A percentile compares a stretch with the other conserved stretches of the same genome.
Conservation (phyloP, 1,140 invertebrate genomes). For the Caenorhabditis inopinata region DNA sequence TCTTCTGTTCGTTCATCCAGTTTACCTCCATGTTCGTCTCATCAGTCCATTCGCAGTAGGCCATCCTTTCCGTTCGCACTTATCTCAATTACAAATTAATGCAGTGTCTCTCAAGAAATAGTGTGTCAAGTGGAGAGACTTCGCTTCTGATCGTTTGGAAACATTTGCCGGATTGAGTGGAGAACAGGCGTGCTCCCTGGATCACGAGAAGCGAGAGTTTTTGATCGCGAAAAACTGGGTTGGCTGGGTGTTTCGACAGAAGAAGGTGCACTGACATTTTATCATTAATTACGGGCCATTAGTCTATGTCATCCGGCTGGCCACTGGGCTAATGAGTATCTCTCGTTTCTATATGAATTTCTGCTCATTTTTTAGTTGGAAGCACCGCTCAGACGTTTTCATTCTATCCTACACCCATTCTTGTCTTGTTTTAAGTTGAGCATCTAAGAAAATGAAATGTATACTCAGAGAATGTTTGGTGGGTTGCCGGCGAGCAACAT, state of each 20-base stretch:
- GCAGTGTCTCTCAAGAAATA: neutral
- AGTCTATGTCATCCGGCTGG: constrained; percentile 7
- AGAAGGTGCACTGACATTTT: neutral
- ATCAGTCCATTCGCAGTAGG: neutral
- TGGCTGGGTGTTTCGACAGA: neutral
- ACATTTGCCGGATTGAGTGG: neutral
- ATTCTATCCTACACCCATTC: too few species aligned
- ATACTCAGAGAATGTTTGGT: too few species aligned
- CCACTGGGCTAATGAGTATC: neutral
- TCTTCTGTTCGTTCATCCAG: neutral
- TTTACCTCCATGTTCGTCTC: neutral
- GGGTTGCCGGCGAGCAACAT: too few species aligned
- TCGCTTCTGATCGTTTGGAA: neutral
- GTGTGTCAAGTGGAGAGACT: neutral
- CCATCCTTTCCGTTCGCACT: neutral
- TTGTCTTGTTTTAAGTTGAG: too few species aligned
- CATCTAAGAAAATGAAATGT: too few species aligned
- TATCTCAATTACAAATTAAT: constrained; percentile 31
- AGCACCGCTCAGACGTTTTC: neutral
- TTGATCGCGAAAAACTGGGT: constrained; percentile 18
- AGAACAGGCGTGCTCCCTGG: constrained; percentile 8
- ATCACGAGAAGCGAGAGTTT: neutral
- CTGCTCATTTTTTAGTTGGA: neutral
- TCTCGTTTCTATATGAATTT: neutral
- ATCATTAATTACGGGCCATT: constrained; percentile 19